These are phyloP conservation scores for Pelecanus crispus DNA, from an alignment of 2,113 vertebrate species.

Conservation along the genomic window DNA sequence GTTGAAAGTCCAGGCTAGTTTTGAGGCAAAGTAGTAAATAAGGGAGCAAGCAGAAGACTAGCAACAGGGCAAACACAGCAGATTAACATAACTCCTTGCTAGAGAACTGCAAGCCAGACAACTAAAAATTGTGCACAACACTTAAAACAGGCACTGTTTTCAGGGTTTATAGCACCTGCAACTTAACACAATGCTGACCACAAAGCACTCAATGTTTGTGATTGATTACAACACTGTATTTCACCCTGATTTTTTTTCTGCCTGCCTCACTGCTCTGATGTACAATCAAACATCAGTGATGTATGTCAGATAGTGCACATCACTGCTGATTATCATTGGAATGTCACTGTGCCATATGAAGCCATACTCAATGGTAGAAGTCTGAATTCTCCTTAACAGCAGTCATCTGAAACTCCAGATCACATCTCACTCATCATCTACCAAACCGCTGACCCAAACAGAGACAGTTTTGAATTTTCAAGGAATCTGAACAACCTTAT, in stretches of 20 bases:
- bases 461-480: neutral
- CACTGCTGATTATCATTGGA: neutral
- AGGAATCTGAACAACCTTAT: neutral
- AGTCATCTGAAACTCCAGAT: neutral
- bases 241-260: neutral
- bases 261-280: neutral
- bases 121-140: neutral
- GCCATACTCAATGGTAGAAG: neutral
- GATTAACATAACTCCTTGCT: neutral
- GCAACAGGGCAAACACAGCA: neutral
- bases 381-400: neutral
- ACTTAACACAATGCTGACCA: neutral
- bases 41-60: neutral
- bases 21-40: neutral
- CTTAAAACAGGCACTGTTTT: neutral
- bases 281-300: rapidly evolving
- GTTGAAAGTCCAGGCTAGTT: neutral
- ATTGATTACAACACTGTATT: neutral
- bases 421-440: neutral
- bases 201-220: neutral
- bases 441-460: neutral
- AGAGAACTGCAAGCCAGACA: neutral
- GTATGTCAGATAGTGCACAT: rapidly evolving
- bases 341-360: neutral
- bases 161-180: neutral